These are phyloP conservation scores for Himalopsyche kuldschensis DNA, from an alignment of 2,888 invertebrate genomes.

Conservation along the genomic window DNA sequence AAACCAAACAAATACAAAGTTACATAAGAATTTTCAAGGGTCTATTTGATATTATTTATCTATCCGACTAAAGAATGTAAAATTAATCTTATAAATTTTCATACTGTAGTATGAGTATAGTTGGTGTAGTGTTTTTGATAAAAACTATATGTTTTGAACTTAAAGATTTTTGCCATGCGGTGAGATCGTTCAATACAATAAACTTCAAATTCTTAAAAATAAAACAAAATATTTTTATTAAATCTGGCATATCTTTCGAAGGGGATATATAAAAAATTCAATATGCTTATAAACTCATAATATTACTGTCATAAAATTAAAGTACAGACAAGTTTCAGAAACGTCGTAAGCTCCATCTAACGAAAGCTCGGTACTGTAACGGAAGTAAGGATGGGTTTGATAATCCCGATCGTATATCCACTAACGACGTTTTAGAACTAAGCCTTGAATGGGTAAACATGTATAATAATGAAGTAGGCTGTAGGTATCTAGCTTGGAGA, in stretches of 20 bases:
- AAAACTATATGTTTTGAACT: too few species aligned
- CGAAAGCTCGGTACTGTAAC: not conserved
- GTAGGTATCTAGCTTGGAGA: slow-evolving; percentile 46
- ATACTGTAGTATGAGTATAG: too few species aligned
- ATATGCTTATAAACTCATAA: slow-evolving; percentile 10
- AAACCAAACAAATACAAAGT: too few species aligned
- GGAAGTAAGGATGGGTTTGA: not conserved
- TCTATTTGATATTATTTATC: too few species aligned
- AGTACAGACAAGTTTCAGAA: not conserved
- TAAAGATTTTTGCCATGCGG: too few species aligned
- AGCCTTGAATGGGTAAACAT: not conserved
- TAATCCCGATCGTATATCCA: not conserved
- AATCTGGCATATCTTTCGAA: not conserved
- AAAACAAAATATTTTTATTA: not conserved
- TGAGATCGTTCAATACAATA: too few species aligned
- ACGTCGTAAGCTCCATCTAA: not conserved
- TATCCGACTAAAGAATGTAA: too few species aligned
- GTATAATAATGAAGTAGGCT: slow-evolving; percentile 47
- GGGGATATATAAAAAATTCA: not conserved
- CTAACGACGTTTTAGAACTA: not conserved
- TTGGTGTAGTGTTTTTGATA: too few species aligned
- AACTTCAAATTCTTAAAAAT: too few species aligned
- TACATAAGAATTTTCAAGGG: too few species aligned
- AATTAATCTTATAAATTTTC: too few species aligned
- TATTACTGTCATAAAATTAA: slow-evolving; percentile 28